A percentile compares a stretch with the other conserved stretches of the same genome.
phyloP scores from a whole-genome alignment of 2,888 invertebrate species.

The Pseudococcus viburni region DNA sequence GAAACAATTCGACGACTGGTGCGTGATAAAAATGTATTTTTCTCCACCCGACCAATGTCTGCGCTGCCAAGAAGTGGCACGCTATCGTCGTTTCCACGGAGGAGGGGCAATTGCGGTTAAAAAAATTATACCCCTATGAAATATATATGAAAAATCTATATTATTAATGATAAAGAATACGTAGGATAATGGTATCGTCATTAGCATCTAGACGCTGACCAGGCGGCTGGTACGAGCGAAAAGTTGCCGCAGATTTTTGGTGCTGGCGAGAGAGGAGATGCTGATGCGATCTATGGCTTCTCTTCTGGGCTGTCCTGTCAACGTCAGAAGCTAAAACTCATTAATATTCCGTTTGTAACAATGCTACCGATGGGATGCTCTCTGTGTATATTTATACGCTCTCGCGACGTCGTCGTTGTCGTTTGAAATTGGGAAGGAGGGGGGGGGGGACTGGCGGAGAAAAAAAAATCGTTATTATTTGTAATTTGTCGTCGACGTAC shows the following conservation, averaged over 20 bases:
- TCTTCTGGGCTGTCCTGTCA: background rate
- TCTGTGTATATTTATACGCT: background rate
- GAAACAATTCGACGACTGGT: constrained; percentile 17
- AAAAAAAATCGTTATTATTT: constrained; percentile 38
- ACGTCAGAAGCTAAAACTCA: constrained; percentile 40
- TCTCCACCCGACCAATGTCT: background rate
- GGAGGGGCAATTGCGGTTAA: background rate
- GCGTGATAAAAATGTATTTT: background rate
- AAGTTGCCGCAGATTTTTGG: background rate
- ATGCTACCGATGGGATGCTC: background rate
- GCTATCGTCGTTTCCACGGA: background rate
- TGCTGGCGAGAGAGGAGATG: background rate
- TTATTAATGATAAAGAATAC: constrained; percentile 32
- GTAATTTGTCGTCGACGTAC: constrained; percentile 13
- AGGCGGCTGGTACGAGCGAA: background rate
- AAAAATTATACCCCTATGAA: background rate
- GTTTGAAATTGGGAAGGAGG: background rate
- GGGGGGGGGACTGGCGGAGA: background rate
- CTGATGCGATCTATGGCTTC: background rate
- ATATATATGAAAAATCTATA: background rate
- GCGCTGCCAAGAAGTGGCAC: background rate
- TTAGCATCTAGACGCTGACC: constrained; percentile 7
- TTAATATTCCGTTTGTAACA: constrained; percentile 39
- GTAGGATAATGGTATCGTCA: background rate
- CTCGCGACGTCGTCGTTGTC: background rate